Evolutionary conservation across 2,113 vertebrate species (phyloP).

Genomic region (Propithecus coquereli): DNA sequence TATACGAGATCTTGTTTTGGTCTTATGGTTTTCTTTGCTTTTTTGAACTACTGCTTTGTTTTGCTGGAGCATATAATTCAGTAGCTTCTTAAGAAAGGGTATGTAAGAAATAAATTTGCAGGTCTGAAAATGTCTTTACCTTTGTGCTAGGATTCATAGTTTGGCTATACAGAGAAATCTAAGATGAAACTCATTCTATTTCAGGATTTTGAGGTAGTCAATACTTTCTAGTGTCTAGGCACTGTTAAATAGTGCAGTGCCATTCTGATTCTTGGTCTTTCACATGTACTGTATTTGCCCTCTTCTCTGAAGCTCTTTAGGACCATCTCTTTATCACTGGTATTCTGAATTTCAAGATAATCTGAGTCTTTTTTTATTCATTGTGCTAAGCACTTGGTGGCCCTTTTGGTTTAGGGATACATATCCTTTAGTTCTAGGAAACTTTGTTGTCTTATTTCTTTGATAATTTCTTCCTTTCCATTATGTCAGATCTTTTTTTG

Average conservation of each 20-base stretch:
- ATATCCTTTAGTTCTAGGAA: not conserved
- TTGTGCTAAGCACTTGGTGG: not conserved
- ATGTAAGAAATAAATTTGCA: not conserved
- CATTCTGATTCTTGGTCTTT: not conserved
- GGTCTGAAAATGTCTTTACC: not conserved
- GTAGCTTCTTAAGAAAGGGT: slow-evolving; percentile 2
- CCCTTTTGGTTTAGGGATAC: not conserved
- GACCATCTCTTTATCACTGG: not conserved
- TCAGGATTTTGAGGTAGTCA: not conserved
- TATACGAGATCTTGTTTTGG: not conserved
- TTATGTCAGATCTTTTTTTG: not conserved
- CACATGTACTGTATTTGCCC: not conserved
- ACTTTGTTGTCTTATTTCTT: not conserved
- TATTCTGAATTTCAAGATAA: not conserved
- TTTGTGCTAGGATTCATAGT: not conserved
- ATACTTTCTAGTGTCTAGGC: not conserved
- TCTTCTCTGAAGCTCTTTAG: not conserved
- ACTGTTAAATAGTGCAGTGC: not conserved
- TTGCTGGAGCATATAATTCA: not conserved
- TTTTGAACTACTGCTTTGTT: not conserved
- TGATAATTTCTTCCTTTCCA: not conserved
- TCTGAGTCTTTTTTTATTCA: not conserved
- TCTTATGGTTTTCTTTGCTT: not conserved
- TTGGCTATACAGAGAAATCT: not conserved
- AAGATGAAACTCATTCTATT: not conserved